A percentile compares a stretch with the other conserved stretches of the same genome.
phyloP scores from a whole-genome alignment of 2,113 vertebrate species.

The Gavialis gangeticus region DNA sequence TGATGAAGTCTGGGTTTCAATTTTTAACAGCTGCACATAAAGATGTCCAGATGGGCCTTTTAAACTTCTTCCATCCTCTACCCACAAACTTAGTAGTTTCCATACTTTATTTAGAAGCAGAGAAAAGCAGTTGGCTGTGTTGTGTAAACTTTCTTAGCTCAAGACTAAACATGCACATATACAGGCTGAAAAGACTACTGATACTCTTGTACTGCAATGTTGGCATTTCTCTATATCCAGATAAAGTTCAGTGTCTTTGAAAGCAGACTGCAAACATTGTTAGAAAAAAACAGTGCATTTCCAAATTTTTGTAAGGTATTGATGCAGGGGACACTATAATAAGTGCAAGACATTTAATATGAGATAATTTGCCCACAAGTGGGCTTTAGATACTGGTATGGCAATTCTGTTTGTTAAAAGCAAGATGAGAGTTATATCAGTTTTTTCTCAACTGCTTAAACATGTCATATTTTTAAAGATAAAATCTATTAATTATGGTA shows the following conservation, averaged over 20 bases:
- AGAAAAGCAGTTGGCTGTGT: constrained; percentile 60
- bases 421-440: not conserved
- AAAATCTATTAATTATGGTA: not conserved
- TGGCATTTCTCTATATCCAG: not conserved
- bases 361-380: not conserved
- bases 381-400: not conserved
- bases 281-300: constrained; percentile 12
- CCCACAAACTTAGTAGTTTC: constrained; percentile 53
- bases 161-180: constrained; percentile 51
- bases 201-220: not conserved
- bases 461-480: not conserved
- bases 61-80: constrained; percentile 52
- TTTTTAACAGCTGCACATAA: constrained; percentile 56
- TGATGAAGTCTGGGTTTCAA: constrained; percentile 45
- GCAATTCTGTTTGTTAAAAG: not conserved
- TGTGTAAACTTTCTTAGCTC: constrained; percentile 67
- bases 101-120: constrained; percentile 74
- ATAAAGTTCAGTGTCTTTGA: constrained; percentile 11
- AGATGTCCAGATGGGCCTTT: constrained; percentile 65
- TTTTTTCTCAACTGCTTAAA: not conserved
- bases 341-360: not conserved
- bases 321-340: not conserved
- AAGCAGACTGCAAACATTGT: constrained; percentile 27
- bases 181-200: constrained; percentile 45
- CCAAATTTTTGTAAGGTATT: not conserved